phyloP scores from a whole-genome alignment of 2,113 vertebrate genomes.

The Regulus satrapa region DNA sequence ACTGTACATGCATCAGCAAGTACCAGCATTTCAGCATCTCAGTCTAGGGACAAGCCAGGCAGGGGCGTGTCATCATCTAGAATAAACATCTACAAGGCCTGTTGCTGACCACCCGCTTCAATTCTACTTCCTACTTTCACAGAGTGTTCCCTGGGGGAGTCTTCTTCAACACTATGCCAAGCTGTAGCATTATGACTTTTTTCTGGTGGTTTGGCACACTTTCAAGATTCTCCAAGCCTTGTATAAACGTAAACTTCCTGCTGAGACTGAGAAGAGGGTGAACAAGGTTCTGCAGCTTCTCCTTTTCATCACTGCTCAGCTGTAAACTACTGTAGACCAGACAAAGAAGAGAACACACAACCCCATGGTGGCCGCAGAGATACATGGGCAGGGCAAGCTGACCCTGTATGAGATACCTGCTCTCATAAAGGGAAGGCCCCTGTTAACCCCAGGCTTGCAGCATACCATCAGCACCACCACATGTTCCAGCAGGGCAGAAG shows the following conservation, averaged over 20 bases:
- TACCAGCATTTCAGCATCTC: not conserved
- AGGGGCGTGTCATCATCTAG: not conserved
- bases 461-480: not conserved
- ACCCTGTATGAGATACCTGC: not conserved
- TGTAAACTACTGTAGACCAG: not conserved
- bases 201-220: not conserved
- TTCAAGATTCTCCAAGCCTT: not conserved
- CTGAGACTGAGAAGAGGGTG: not conserved
- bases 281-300: not conserved
- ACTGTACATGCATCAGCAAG: not conserved
- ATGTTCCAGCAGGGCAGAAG: not conserved
- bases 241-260: not conserved
- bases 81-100: not conserved
- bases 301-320: not conserved
- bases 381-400: not conserved
- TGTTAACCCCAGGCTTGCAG: not conserved
- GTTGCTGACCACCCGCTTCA: not conserved
- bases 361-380: not conserved
- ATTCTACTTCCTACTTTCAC: not conserved
- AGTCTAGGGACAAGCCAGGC: not conserved
- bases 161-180: not conserved
- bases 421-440: rapidly evolving
- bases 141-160: not conserved
- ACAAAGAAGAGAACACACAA: not conserved
- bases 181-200: not conserved